Evolutionary conservation across 2,113 vertebrate species (phyloP).

Genomic region (Acanthochromis polyacanthus): DNA sequence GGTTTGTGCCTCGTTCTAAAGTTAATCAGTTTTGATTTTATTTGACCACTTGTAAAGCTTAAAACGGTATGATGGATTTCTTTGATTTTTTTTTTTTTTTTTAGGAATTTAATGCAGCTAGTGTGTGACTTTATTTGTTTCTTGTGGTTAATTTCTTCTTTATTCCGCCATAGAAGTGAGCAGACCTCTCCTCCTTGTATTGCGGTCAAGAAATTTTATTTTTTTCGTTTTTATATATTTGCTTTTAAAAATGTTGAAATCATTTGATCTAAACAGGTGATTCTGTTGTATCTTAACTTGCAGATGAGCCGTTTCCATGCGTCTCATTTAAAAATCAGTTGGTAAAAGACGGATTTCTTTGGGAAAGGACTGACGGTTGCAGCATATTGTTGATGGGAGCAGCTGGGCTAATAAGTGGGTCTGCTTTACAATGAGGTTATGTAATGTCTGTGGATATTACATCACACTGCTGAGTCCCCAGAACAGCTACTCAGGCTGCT

Average conservation of each 20-base stretch:
- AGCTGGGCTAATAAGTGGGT: neutral
- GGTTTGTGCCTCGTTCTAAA: neutral
- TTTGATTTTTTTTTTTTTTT: conserved; percentile 17
- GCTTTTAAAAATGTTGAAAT: neutral
- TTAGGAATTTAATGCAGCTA: conserved; percentile 14
- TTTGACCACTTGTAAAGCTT: conserved; percentile 55
- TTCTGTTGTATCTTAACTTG: conserved; percentile 30
- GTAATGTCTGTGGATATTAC: conserved; percentile 40
- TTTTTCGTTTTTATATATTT: conserved; percentile 20
- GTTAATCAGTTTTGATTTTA: neutral
- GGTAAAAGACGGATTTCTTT: neutral
- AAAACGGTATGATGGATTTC: neutral
- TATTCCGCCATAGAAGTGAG: neutral
- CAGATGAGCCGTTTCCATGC: neutral
- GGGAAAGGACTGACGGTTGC: neutral
- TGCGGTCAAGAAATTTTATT: neutral
- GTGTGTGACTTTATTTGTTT: neutral
- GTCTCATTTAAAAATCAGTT: neutral
- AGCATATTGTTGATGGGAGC: neutral
- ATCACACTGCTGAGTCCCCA: conserved; percentile 56
- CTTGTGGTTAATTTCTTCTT: neutral
- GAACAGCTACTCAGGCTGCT: conserved; percentile 29
- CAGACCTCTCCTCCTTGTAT: neutral
- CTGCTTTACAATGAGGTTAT: conserved; percentile 19
- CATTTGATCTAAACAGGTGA: conserved; percentile 14